These are phyloP conservation scores for Tragelaphus buxtoni DNA, from an alignment of 2,113 vertebrate species.

Conservation along the genomic window DNA sequence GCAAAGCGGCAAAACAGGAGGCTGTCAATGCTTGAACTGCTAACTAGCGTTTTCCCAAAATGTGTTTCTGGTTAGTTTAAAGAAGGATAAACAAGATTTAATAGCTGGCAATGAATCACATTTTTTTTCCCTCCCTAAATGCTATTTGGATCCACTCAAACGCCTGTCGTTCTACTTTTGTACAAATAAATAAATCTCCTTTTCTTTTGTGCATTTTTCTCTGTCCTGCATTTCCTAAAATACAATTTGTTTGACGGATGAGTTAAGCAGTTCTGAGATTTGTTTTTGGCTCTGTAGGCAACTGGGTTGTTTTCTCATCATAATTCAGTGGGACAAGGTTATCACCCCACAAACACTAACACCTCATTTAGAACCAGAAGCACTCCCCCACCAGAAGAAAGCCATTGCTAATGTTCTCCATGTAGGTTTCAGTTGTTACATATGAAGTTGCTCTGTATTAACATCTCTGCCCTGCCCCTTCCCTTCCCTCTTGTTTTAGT, in stretches of 20 bases:
- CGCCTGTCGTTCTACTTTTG: constrained; percentile 70
- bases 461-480: constrained; percentile 2
- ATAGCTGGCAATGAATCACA: constrained; percentile 77
- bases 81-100: constrained; percentile 83
- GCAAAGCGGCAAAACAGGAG: constrained; percentile 20
- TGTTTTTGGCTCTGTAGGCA: constrained; percentile 77
- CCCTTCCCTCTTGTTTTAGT: background rate
- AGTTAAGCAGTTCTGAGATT: constrained; percentile 79
- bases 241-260: constrained; percentile 79
- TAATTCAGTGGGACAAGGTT: constrained; percentile 84
- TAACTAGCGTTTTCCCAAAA: constrained; percentile 74
- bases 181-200: constrained; percentile 75
- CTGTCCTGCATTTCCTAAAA: constrained; percentile 81
- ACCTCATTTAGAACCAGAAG: constrained; percentile 78
- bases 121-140: constrained; percentile 60
- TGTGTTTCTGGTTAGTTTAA: constrained; percentile 85
- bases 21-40: constrained; percentile 68
- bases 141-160: constrained; percentile 78
- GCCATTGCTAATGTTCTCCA: constrained; percentile 54
- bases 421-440: constrained; percentile 37
- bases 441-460: constrained; percentile 10
- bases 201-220: constrained; percentile 79
- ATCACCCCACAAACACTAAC: constrained; percentile 81
- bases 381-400: constrained; percentile 42
- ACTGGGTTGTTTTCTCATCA: constrained; percentile 77